phyloP scores from a whole-genome alignment of 2,113 vertebrate species.

The Ceyx melanurus region DNA sequence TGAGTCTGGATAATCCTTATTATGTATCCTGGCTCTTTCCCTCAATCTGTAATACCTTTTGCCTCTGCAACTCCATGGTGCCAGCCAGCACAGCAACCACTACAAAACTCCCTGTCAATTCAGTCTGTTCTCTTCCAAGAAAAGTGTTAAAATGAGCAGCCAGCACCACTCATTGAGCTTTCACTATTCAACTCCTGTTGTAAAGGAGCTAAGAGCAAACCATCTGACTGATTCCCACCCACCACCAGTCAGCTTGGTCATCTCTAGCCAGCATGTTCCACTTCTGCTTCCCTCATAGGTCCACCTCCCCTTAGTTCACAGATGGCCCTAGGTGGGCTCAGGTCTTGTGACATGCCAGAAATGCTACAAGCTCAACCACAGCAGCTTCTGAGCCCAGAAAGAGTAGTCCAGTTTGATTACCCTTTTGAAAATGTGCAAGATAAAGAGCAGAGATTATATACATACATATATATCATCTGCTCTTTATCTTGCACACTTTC shows the following conservation, averaged over 20 bases:
- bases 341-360: neutral
- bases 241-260: neutral
- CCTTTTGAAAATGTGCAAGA: fast-evolving
- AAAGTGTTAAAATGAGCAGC: neutral
- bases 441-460: neutral
- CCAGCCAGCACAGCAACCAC: neutral
- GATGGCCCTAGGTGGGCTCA: neutral
- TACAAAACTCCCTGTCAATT: neutral
- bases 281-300: neutral
- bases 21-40: neutral
- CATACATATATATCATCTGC: too few species aligned
- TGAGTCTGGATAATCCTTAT: neutral
- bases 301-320: neutral
- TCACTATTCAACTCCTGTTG: neutral
- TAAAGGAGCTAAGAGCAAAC: neutral
- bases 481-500: too few species aligned
- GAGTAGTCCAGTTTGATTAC: neutral
- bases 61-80: neutral
- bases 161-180: neutral
- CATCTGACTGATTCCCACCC: fast-evolving
- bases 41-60: neutral
- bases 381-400: neutral
- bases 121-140: neutral
- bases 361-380: neutral
- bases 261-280: neutral